phyloP scores from a whole-genome alignment of 2,888 invertebrate genomes.

The Ethmia dodecea region DNA sequence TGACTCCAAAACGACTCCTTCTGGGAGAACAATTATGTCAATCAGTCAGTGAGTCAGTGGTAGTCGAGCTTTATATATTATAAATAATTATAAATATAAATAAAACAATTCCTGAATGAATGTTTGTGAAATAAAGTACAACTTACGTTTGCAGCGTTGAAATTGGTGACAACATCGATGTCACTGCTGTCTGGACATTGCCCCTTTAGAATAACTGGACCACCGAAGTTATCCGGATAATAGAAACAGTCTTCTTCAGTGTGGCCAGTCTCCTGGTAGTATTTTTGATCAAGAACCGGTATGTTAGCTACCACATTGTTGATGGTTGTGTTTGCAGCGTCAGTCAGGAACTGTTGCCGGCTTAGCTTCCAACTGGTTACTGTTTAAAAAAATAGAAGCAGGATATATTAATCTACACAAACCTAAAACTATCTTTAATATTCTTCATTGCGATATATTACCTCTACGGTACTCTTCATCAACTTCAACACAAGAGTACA shows the following conservation, averaged over 20 bases:
- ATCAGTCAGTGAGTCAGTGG: too few species aligned
- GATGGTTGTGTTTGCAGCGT: constrained; percentile 27
- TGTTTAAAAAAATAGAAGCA: constrained; percentile 20
- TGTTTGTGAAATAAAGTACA: too few species aligned
- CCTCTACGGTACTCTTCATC: constrained; percentile 27
- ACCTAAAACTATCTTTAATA: too few species aligned
- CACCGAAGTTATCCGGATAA: constrained; percentile 57
- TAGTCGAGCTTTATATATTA: too few species aligned
- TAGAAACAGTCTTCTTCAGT: constrained; percentile 49
- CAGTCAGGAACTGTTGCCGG: constrained; percentile 32
- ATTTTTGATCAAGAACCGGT: constrained; percentile 41
- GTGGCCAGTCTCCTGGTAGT: constrained; percentile 40
- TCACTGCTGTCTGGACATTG: constrained; percentile 35
- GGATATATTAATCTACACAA: too few species aligned
- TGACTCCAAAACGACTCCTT: too few species aligned
- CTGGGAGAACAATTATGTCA: too few species aligned
- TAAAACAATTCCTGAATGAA: too few species aligned
- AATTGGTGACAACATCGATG: constrained; percentile 33
- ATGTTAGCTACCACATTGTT: constrained; percentile 31
- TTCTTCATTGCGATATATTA: too few species aligned
- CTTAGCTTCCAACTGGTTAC: constrained; percentile 56
- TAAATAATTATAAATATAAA: too few species aligned
- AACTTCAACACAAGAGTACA: constrained; percentile 76
- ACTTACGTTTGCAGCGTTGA: constrained; percentile 36
- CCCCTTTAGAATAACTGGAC: constrained; percentile 46